phyloP scores from a whole-genome alignment of 2,888 invertebrate species.

The Auanema sp. region DNA sequence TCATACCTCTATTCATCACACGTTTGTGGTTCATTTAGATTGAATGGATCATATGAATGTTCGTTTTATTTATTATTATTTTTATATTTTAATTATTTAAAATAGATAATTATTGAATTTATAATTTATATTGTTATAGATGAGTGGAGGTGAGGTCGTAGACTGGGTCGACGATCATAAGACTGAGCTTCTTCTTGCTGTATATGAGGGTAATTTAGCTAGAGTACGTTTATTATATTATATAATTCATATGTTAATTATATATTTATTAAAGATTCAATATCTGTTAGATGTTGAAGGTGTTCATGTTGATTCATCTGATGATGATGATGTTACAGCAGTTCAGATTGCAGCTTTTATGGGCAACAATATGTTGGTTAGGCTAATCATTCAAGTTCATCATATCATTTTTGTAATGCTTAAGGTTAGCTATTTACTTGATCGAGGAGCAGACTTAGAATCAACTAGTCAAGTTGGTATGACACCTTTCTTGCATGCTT shows the following conservation, averaged over 20 bases:
- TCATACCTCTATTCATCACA: too few relatives aligned
- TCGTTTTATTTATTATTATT: background rate
- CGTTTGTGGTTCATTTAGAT: too few relatives aligned
- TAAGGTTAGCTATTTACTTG: constrained; percentile 44
- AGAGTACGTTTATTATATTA: background rate
- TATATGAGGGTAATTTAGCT: constrained; percentile 5
- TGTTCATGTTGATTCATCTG: constrained; percentile 49
- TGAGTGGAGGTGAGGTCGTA: constrained; percentile 5
- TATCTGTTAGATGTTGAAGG: constrained; percentile 5
- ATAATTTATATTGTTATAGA: background rate
- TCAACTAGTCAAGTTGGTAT: constrained; percentile 47
- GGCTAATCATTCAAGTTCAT: constrained; percentile 5
- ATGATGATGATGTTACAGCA: constrained; percentile 58
- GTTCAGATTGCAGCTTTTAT: constrained; percentile 58
- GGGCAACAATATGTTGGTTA: constrained; percentile 49
- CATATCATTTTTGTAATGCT: constrained; percentile 10
- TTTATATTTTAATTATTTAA: background rate
- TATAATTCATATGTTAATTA: background rate
- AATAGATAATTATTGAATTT: background rate
- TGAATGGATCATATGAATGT: too few relatives aligned
- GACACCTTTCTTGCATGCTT: constrained; percentile 58
- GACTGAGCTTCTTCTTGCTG: constrained; percentile 4
- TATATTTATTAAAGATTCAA: constrained; percentile 2
- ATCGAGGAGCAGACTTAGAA: constrained; percentile 52
- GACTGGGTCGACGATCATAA: constrained; percentile 5